Percentiles rank a stretch among this genome's conserved stretches.
phyloP scores from a whole-genome alignment of 2,113 vertebrate genomes.

The Pithys albifrons region DNA sequence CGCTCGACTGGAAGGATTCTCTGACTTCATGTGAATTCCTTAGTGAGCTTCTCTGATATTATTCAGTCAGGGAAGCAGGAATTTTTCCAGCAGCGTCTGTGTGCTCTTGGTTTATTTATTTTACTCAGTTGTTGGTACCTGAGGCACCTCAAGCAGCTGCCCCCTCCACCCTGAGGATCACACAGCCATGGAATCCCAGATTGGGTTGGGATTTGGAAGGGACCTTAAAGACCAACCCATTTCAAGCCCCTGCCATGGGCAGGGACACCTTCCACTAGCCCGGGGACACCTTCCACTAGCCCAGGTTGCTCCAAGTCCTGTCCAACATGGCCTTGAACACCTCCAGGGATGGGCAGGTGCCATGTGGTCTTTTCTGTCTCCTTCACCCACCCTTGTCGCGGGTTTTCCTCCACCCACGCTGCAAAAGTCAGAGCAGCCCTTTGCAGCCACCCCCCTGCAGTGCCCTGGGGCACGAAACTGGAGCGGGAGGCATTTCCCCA shows the following conservation, averaged over 20 bases:
- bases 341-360: not conserved
- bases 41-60: not conserved
- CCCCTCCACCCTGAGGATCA: not conserved
- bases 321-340: not conserved
- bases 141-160: not conserved
- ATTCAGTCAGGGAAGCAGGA: not conserved
- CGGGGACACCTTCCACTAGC: not conserved
- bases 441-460: not conserved
- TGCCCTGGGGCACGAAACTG: not conserved
- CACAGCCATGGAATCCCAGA: not conserved
- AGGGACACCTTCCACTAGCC: not conserved
- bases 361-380: not conserved
- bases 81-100: not conserved
- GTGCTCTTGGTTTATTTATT: not conserved
- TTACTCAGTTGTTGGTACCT: not conserved
- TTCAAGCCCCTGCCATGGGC: not conserved
- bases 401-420: not conserved
- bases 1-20: rapidly evolving
- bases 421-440: not conserved
- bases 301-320: rapidly evolving
- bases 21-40: not conserved
- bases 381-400: not conserved
- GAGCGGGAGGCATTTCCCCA: not conserved
- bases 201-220: not conserved
- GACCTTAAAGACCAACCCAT: not conserved